A percentile compares a stretch with the other conserved stretches of the same genome.
Evolutionary conservation across 2,113 vertebrate genomes (phyloP).

Genomic region (Empidonax alnorum): DNA sequence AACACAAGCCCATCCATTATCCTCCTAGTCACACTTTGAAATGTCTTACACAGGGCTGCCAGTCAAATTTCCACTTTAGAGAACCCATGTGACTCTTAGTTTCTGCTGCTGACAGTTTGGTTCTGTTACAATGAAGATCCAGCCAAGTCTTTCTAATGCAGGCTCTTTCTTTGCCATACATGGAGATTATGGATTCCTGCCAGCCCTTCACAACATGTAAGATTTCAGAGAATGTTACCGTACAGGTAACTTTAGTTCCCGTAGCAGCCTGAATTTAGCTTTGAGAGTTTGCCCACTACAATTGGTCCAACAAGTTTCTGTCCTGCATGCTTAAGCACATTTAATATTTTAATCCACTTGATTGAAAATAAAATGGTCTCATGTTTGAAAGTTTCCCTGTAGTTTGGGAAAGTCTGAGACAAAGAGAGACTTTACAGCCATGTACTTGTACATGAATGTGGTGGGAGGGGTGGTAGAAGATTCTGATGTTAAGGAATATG

Average conservation of each 20-base stretch:
- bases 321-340: not conserved
- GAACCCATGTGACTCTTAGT: not conserved
- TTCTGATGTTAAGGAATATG: not conserved
- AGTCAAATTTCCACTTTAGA: constrained; percentile 3
- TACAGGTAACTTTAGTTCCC: not conserved
- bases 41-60: not conserved
- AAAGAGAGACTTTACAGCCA: not conserved
- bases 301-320: not conserved
- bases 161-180: not conserved
- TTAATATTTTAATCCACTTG: not conserved
- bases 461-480: not conserved
- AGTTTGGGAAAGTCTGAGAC: not conserved
- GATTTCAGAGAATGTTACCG: not conserved
- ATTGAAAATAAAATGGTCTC: not conserved
- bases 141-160: not conserved
- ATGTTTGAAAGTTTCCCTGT: not conserved
- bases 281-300: not conserved
- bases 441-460: not conserved
- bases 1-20: not conserved
- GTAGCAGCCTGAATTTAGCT: not conserved
- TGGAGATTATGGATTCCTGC: not conserved
- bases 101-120: not conserved
- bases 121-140: not conserved
- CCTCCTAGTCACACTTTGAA: not conserved
- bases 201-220: not conserved